A percentile compares a stretch with the other conserved stretches of the same genome.
phyloP scores from a whole-genome alignment of 2,888 invertebrate species.

The Acrocyrtus sp. region DNA sequence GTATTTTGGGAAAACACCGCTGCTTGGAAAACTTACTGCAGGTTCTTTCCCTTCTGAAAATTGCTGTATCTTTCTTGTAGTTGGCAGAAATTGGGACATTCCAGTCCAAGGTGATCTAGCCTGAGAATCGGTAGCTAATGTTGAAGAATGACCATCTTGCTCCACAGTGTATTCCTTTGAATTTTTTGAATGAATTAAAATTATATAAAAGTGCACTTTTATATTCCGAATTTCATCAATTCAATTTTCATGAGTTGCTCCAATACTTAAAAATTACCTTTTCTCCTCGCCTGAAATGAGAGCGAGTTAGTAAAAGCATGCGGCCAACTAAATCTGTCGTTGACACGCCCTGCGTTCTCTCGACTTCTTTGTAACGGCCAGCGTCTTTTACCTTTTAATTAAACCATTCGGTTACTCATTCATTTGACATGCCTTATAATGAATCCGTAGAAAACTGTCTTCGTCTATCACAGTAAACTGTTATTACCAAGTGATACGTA shows the following conservation, averaged over 20 bases:
- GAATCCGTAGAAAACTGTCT: neutral
- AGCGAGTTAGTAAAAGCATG: slow-evolving; percentile 89
- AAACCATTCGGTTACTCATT: slow-evolving; percentile 1
- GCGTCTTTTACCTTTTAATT: slow-evolving; percentile 81
- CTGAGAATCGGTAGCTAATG: slow-evolving; percentile 73
- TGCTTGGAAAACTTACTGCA: slow-evolving; percentile 68
- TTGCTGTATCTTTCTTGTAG: slow-evolving; percentile 75
- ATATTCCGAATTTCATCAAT: no score
- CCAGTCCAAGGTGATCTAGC: slow-evolving; percentile 97
- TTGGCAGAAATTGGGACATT: slow-evolving; percentile 96
- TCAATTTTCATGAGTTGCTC: no score
- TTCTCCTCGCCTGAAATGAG: slow-evolving; percentile 68
- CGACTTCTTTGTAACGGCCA: slow-evolving; percentile 77
- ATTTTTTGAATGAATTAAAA: no score
- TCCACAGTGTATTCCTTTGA: slow-evolving; percentile 55
- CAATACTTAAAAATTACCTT: slow-evolving; percentile 36
- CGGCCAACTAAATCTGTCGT: slow-evolving; percentile 97
- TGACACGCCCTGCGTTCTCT: slow-evolving; percentile 95
- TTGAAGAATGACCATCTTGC: slow-evolving; percentile 48
- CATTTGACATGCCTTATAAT: neutral
- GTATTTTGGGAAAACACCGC: neutral
- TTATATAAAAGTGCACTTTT: no score
- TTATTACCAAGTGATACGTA: slow-evolving; percentile 82
- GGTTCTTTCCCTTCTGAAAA: slow-evolving; percentile 84
- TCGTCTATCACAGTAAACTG: neutral